Percentiles rank a stretch among this genome's conserved stretches.
Evolutionary conservation across 2,797 vertebrate genomes (phyloP).

Genomic region (Pyrocephalus nanus): DNA sequence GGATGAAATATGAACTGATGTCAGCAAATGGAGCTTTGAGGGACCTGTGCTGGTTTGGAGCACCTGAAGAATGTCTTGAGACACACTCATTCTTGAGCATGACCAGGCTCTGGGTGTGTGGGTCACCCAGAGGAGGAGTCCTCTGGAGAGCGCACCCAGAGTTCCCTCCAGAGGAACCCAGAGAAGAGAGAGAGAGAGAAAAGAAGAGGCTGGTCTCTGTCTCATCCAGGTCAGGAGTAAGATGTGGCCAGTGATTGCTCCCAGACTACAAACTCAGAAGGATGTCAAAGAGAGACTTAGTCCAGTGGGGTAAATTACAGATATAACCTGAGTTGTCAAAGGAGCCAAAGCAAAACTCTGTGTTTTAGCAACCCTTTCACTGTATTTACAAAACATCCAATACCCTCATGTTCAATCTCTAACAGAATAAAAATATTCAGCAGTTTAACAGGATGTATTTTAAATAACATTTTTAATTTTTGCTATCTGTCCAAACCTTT

Average conservation of each 20-base stretch:
- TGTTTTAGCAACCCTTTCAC: neutral
- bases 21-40: neutral
- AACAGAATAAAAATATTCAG: neutral
- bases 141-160: neutral
- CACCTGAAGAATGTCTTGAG: neutral
- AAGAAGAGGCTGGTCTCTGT: neutral
- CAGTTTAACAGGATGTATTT: neutral
- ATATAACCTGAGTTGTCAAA: neutral
- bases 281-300: neutral
- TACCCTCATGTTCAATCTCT: neutral
- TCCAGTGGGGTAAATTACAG: neutral
- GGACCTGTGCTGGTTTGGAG: neutral
- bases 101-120: neutral
- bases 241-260: neutral
- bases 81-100: fast-evolving
- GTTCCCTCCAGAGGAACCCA: neutral
- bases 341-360: neutral
- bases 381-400: neutral
- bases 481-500: neutral
- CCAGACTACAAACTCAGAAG: neutral
- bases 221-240: neutral
- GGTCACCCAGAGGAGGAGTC: neutral
- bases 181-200: neutral
- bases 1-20: neutral
- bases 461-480: neutral